Percentiles rank a stretch among this genome's conserved stretches.
These are phyloP conservation scores for Heterotis niloticus DNA, from an alignment of 2,113 vertebrate species.

Conservation along the genomic window DNA sequence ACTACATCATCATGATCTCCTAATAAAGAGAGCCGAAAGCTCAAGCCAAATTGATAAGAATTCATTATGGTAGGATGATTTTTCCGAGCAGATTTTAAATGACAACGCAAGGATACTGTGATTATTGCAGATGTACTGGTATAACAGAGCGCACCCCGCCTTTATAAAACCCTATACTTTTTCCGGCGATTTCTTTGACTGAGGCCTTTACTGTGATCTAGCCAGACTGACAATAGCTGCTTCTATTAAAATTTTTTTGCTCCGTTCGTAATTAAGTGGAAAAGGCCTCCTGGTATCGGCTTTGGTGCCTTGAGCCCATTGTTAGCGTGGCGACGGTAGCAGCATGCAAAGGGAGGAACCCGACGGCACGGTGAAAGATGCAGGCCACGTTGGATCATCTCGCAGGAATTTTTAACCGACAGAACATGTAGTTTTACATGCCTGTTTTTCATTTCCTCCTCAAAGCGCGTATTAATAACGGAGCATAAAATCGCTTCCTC, in stretches of 20 bases:
- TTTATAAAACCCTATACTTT: slow-evolving; percentile 36
- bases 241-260: slow-evolving; percentile 6
- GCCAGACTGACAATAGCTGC: neutral
- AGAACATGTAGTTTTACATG: too few relatives aligned
- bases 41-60: slow-evolving; percentile 66
- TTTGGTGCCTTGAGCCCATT: neutral
- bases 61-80: slow-evolving; percentile 68
- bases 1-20: slow-evolving; percentile 73
- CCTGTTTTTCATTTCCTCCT: too few relatives aligned
- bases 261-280: slow-evolving; percentile 3
- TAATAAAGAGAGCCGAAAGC: slow-evolving; percentile 65
- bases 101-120: slow-evolving; percentile 62
- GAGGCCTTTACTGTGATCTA: slow-evolving; percentile 43
- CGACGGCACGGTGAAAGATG: too few relatives aligned
- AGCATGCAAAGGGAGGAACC: too few relatives aligned
- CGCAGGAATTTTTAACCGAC: too few relatives aligned
- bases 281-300: neutral
- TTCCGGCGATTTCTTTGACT: slow-evolving; percentile 42
- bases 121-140: slow-evolving; percentile 57
- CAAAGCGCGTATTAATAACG: too few relatives aligned
- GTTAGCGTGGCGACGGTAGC: neutral
- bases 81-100: slow-evolving; percentile 61
- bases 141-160: slow-evolving; percentile 54
- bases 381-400: too few relatives aligned
- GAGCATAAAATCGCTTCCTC: too few relatives aligned